Evolutionary conservation across 2,888 invertebrate species (phyloP).

Genomic region (Cataglyphis altisquamis): DNA sequence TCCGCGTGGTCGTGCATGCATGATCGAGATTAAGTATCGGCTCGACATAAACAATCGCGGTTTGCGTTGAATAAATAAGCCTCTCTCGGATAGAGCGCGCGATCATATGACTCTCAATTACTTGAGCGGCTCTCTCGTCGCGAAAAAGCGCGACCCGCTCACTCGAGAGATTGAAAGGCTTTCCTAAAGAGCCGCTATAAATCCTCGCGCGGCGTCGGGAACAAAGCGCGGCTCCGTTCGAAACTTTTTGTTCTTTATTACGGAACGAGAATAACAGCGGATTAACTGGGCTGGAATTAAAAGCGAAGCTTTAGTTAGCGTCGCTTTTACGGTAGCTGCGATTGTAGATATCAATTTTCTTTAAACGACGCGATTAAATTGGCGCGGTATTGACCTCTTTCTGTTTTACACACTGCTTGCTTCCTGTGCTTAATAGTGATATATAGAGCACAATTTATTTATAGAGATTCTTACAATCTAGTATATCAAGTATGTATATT

Average conservation of each 20-base stretch:
- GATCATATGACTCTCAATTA: slow-evolving; percentile 20
- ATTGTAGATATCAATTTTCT: background rate
- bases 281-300: slow-evolving; percentile 6
- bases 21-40: slow-evolving; percentile 4
- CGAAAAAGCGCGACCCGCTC: background rate
- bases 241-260: background rate
- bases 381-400: slow-evolving; percentile 6
- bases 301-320: background rate
- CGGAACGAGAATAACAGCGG: background rate
- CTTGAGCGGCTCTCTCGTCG: background rate
- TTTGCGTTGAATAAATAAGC: slow-evolving; percentile 21
- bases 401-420: background rate
- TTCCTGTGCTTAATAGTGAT: background rate
- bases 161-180: background rate
- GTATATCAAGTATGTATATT: background rate
- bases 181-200: slow-evolving; percentile 8
- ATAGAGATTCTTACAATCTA: background rate
- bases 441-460: background rate
- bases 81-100: background rate
- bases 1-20: background rate
- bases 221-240: slow-evolving; percentile 17
- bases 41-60: slow-evolving; percentile 6
- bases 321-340: background rate
- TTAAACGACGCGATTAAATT: slow-evolving; percentile 16
- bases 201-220: background rate